Evolutionary conservation across 2,113 vertebrate species (phyloP).

Genomic region (Ageneiosus marmoratus): DNA sequence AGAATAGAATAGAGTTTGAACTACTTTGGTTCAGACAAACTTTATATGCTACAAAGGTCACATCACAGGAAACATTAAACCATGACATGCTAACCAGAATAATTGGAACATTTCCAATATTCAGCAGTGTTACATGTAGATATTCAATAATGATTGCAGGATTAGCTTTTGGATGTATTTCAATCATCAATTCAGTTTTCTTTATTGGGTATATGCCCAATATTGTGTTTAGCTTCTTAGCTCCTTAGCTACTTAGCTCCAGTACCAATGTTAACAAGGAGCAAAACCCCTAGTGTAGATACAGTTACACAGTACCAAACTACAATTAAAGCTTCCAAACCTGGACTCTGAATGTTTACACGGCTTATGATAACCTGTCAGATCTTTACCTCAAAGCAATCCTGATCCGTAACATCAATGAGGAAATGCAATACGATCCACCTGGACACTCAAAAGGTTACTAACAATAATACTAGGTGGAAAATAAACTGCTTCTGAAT

Average conservation of each 20-base stretch:
- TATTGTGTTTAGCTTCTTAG: too few relatives aligned
- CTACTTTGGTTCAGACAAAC: background rate
- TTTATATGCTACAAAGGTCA: background rate
- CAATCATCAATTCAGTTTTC: too few relatives aligned
- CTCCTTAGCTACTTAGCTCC: too few relatives aligned
- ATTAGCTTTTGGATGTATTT: background rate
- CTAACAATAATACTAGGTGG: background rate
- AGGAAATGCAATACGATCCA: background rate
- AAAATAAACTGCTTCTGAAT: background rate
- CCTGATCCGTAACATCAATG: background rate
- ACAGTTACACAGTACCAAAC: background rate
- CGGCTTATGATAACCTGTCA: background rate
- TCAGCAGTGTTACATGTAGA: too few relatives aligned
- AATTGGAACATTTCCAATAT: background rate
- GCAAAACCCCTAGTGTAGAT: background rate
- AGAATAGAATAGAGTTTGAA: background rate
- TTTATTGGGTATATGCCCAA: too few relatives aligned
- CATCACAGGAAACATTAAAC: background rate
- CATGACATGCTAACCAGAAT: background rate
- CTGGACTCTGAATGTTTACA: background rate
- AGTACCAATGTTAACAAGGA: background rate
- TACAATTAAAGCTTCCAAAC: background rate
- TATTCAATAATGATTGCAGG: background rate
- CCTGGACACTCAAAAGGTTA: background rate
- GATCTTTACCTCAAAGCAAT: background rate